Conservation (phyloP, 2,797 vertebrate species). For the Poecilia gillii region DNA sequence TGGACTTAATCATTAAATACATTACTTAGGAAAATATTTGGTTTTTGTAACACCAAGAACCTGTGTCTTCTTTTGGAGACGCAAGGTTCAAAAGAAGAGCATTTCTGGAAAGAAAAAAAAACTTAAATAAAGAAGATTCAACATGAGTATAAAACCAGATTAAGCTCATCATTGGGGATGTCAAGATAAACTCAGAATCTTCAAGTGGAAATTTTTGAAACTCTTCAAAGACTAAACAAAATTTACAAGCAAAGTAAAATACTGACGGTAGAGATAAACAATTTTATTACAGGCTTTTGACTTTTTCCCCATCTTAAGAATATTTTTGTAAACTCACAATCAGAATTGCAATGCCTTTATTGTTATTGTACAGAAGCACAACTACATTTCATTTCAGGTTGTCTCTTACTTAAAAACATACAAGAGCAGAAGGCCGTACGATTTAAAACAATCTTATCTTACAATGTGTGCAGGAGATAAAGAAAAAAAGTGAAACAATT, state of each 20-base stretch:
- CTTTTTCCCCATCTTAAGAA: not conserved
- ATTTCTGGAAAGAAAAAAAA: constrained; percentile 3
- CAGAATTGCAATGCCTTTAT: too few species aligned
- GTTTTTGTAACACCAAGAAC: constrained; percentile 1
- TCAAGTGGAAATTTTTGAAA: not conserved
- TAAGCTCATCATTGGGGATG: not conserved
- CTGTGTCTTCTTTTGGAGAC: not conserved
- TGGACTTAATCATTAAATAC: constrained; percentile 14
- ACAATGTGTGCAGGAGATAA: constrained; percentile 25
- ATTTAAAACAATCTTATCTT: constrained; percentile 18
- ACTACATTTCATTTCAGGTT: not conserved
- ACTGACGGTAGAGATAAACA: not conserved
- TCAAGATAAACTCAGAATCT: not conserved
- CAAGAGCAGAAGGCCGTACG: constrained; percentile 37
- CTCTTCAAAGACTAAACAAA: not conserved
- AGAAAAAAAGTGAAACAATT: constrained; percentile 11
- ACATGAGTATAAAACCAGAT: not conserved
- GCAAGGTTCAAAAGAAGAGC: constrained; percentile 1
- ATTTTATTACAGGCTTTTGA: not conserved
- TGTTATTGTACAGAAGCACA: too few species aligned
- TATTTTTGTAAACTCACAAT: constrained; percentile 1
- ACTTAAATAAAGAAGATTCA: not conserved
- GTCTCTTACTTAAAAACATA: constrained; percentile 29
- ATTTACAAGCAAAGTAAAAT: not conserved
- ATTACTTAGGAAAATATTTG: constrained; percentile 13